Evolutionary conservation across 2,888 invertebrate species (phyloP), one percentile per base, ranked within the genome.

Genomic region (Dugesia japonica): DNA sequence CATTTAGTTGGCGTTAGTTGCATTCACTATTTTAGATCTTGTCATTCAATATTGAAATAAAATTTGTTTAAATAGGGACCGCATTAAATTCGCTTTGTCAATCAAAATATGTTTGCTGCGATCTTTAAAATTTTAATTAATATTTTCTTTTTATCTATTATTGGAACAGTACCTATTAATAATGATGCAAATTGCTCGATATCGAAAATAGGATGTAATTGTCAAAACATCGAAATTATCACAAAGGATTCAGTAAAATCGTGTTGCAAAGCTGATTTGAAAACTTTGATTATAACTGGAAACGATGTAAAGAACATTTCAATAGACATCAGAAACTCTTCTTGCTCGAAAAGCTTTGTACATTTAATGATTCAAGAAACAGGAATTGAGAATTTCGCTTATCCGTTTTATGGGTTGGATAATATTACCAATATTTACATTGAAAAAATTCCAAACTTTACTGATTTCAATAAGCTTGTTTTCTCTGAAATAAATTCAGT

Each of bases 21-120:
- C 38, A 38, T 9, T 38, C 38, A 38, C 38, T 38, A 20, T 56
- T 56, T 56, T 23, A 56, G 17, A 56, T 56, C 56, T 56, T 56
- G 56, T 56, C 56, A 56, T 56, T 56, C 56, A 56, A 56, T 56
- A 56, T 56, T 56, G 56, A 56, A 56, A 31, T 31, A 31, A 31
- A 31, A 56, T 9, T 56, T 56, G 56, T 56, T 56, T 56, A 56
- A 56, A 56, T 56, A 9, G 56, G 56, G 23, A 23, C 56, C 56
- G 56, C 56, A 56, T 56, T 56, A 1, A n/a, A 56, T 20, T 56
- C 17, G 56, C 56, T 56, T 56, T 56, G 56, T 56, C 56, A 56
- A 56, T 56, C 56, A 56, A 56, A 56, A 56, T 56, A 56, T 56
- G 56, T 1, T 56, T 20, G 7, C 17, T 23, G 56, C n/a, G 17